Percentiles rank a stretch among this genome's conserved stretches.
Conservation (phyloP, 2,113 vertebrate species). For the Chaetorhynchus papuensis region DNA sequence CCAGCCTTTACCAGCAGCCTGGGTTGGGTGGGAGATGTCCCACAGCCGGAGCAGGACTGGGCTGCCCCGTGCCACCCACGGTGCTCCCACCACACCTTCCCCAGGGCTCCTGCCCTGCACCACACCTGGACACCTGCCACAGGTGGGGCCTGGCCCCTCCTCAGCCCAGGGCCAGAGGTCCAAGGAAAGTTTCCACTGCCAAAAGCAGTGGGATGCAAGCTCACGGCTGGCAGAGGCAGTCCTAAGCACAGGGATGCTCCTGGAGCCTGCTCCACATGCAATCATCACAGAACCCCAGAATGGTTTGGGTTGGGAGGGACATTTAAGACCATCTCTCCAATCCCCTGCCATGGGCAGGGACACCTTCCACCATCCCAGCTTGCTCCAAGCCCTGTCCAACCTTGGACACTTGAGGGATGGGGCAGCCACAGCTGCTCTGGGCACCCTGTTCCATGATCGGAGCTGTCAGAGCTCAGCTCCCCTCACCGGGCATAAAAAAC, state of each 20-base stretch:
- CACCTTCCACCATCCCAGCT: fast-evolving
- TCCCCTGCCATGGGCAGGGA: background rate
- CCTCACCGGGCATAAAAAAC: background rate
- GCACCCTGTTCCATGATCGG: fast-evolving
- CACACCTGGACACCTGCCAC: background rate
- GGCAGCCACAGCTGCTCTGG: background rate
- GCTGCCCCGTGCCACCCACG: background rate
- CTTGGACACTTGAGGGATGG: background rate
- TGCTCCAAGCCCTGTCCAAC: fast-evolving
- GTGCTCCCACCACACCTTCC: background rate
- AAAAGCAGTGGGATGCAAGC: background rate
- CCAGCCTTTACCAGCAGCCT: background rate
- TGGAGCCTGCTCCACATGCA: background rate
- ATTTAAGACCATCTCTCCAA: background rate
- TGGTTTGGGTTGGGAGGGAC: background rate
- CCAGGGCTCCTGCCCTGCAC: background rate
- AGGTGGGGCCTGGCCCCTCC: no score
- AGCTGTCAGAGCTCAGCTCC: background rate
- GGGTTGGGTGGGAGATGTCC: background rate
- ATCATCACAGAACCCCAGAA: background rate
- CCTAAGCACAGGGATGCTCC: background rate
- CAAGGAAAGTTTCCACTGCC: background rate
- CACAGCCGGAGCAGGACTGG: fast-evolving
- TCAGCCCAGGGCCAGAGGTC: background rate
- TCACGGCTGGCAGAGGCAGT: background rate